A percentile compares a stretch with the other conserved stretches of the same genome.
Evolutionary conservation across 2,113 vertebrate genomes (phyloP).

Genomic region (Labeo rohita): DNA sequence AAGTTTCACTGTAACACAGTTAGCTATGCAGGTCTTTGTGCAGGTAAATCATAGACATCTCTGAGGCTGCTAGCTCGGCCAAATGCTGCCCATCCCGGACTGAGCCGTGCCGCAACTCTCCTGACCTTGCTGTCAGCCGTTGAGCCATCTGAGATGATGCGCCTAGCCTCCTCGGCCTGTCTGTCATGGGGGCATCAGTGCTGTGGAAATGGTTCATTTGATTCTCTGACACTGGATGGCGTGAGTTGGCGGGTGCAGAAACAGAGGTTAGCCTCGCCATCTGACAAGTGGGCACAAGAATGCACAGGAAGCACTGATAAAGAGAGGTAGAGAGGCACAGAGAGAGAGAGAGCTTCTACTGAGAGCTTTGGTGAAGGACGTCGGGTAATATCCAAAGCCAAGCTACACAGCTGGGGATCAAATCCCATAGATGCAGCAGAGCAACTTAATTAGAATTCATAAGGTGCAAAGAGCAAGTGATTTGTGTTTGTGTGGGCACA

Average conservation of each 20-base stretch:
- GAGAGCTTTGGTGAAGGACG: slow-evolving; percentile 70
- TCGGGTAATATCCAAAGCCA: slow-evolving; percentile 58
- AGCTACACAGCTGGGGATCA: slow-evolving; percentile 72
- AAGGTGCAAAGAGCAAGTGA: slow-evolving; percentile 47
- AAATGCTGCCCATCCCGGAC: slow-evolving; percentile 32
- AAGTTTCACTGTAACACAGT: not conserved
- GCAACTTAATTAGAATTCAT: slow-evolving; percentile 62
- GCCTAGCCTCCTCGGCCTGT: slow-evolving; percentile 68
- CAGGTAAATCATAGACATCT: slow-evolving; percentile 48
- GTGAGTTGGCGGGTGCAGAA: slow-evolving; percentile 72
- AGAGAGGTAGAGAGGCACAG: slow-evolving; percentile 30
- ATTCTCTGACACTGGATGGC: slow-evolving; percentile 75
- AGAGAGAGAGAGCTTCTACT: slow-evolving; percentile 48
- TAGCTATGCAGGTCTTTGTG: slow-evolving; percentile 32
- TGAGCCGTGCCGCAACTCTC: slow-evolving; percentile 63
- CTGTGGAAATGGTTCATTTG: slow-evolving; percentile 77
- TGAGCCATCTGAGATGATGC: slow-evolving; percentile 66
- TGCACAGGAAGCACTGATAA: slow-evolving; percentile 48
- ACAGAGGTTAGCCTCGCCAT: slow-evolving; percentile 73
- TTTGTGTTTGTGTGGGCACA: slow-evolving; percentile 39
- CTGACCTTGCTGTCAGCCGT: slow-evolving; percentile 77
- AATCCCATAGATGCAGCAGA: slow-evolving; percentile 61
- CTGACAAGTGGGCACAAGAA: slow-evolving; percentile 75
- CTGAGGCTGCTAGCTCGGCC: slow-evolving; percentile 31
- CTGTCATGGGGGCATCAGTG: slow-evolving; percentile 80